Conservation (phyloP, 1,140 invertebrate genomes). For the Zeugodacus cucurbitae region DNA sequence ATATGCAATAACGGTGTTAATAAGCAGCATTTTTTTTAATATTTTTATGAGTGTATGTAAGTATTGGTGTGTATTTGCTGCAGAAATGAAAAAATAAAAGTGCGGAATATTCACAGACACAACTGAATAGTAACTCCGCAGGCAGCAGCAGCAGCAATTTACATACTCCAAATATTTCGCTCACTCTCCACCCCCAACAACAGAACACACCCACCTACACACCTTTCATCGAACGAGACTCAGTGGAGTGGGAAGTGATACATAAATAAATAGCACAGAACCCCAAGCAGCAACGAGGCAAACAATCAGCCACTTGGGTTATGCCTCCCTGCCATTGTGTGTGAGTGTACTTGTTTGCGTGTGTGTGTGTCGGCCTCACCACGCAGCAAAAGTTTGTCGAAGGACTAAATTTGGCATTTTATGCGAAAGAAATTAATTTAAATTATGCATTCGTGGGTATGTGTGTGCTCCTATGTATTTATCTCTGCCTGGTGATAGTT, state of each 20-base stretch:
- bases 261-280: background rate
- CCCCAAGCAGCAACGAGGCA: background rate
- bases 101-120: background rate
- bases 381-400: no score
- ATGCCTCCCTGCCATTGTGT: background rate
- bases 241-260: background rate
- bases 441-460: background rate
- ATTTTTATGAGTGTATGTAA: background rate
- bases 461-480: background rate
- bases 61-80: background rate
- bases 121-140: background rate
- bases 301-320: background rate
- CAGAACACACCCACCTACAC: background rate
- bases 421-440: background rate
- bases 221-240: no score
- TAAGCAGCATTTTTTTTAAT: no score
- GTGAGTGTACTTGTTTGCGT: background rate
- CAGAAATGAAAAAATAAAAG: background rate
- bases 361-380: background rate
- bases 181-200: no score
- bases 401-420: background rate
- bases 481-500: background rate
- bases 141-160: background rate
- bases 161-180: background rate
- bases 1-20: background rate